Conservation (phyloP, 2,888 invertebrate species). For the Balanococcus diminutus region DNA sequence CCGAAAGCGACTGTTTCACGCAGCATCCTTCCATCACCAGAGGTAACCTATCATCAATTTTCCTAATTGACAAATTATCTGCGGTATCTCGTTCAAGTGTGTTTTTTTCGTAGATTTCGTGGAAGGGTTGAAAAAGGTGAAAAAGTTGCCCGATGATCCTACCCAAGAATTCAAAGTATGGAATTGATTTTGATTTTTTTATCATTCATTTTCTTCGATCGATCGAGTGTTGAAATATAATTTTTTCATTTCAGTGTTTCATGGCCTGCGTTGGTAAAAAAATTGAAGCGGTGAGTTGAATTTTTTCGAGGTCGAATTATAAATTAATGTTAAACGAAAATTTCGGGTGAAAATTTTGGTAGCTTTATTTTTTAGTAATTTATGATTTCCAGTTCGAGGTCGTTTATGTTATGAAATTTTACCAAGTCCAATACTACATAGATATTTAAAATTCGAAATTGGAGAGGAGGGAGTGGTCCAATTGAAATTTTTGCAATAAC, state of each 20-base stretch:
- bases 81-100: not conserved
- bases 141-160: constrained; percentile 52
- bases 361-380: too few species aligned
- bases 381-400: not conserved
- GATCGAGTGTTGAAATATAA: not conserved
- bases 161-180: constrained; percentile 51
- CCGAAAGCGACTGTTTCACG: constrained; percentile 34
- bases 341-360: too few species aligned
- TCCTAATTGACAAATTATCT: not conserved
- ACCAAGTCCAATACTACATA: too few species aligned
- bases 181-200: not conserved
- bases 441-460: too few species aligned
- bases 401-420: not conserved
- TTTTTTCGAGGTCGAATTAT: not conserved
- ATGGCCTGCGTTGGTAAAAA: constrained; percentile 45
- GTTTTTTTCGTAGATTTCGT: constrained; percentile 41
- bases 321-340: too few species aligned
- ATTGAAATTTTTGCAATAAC: too few species aligned
- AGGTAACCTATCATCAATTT: not conserved
- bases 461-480: too few species aligned
- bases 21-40: constrained; percentile 23
- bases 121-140: constrained; percentile 36
- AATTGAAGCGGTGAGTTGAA: constrained; percentile 28
- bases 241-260: constrained; percentile 36
- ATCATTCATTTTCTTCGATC: not conserved